Base-by-base conservation (phyloP, 2,797 vertebrate genomes). In the Mustela erminea region DNA sequence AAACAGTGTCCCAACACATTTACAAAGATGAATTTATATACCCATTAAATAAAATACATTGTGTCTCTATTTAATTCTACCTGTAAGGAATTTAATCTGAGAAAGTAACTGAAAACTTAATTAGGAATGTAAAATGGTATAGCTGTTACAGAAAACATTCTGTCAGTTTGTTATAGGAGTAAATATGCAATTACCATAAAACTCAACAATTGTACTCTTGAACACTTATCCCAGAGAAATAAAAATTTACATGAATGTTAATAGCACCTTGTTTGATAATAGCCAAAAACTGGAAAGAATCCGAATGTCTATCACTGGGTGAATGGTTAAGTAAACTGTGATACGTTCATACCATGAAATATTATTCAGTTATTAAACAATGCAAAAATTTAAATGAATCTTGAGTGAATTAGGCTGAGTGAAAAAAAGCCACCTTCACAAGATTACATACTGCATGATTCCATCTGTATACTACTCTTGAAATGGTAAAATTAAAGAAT, bases 401-500 rank as follows among this genome's bases (percentile, higher is more conserved):
- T 80, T 90, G 25, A 87, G 29, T 75, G 21, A 62, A 62, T 60
- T 83, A 62, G 41, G 21, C 38, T 90, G 41, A 84, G 2, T 54
- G 14, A 38, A 70, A 32, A 78, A 77, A 83, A 74, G 52, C 3
- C 15, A 72, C 62, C 78, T 27, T 58, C 21, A 43, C 66, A 88
- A 87, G 38, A 54, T 93, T 70, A 41, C 2, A 17, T 91, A 77
- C 46, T 52, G 0, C 52, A 35, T 83, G 70, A 62, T 89, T 85
- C 32, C 12, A 56, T 90, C 54, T 75, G 14, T n/a, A 25, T 82
- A n/a, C 32, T 77, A 6, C 29, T 66, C 80, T 90, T 84, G 12
- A 96, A 90, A 87, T 87, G 38, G 35, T 27, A 90, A 83, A 94
- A 89, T 78, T 86, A 56, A 17, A 77, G 35, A 87, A 87, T 77